Conservation (phyloP, 2,113 vertebrate genomes). For the Leptodactylus fuscus region DNA sequence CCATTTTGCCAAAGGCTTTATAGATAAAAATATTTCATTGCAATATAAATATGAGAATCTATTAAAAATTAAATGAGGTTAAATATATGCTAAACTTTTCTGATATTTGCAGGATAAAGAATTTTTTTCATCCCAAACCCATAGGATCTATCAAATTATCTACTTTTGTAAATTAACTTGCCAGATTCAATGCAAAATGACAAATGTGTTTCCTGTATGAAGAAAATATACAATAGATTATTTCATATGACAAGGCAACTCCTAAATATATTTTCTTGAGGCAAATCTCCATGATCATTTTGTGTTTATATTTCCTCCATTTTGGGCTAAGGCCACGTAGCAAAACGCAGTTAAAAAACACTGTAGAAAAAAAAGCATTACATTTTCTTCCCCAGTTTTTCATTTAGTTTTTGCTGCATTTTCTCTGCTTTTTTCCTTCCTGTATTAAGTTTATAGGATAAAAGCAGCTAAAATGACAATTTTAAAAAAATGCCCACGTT, state of each 20-base stretch:
- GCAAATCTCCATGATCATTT: no score
- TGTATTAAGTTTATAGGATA: no score
- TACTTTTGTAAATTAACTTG: constrained; percentile 59
- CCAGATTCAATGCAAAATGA: constrained; percentile 48
- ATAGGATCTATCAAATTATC: constrained; percentile 43
- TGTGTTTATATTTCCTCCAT: no score
- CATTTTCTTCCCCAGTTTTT: no score
- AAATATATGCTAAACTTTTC: constrained; percentile 25
- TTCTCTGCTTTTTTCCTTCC: no score
- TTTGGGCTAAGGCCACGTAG: no score
- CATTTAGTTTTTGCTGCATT: no score
- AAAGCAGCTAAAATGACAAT: no score
- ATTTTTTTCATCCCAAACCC: constrained; percentile 52
- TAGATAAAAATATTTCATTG: constrained; percentile 64
- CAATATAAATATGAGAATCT: constrained; percentile 62
- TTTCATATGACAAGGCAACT: not conserved
- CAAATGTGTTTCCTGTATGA: not conserved
- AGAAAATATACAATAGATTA: not conserved
- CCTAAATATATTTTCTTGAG: not conserved
- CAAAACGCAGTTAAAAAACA: no score
- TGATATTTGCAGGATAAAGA: constrained; percentile 57
- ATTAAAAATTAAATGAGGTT: constrained; percentile 56
- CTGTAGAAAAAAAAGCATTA: no score
- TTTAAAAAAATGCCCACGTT: no score
- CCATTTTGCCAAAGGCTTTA: constrained; percentile 62